These are phyloP conservation scores for Pterocles burchelli DNA, from an alignment of 2,113 vertebrate species.

Conservation along the genomic window DNA sequence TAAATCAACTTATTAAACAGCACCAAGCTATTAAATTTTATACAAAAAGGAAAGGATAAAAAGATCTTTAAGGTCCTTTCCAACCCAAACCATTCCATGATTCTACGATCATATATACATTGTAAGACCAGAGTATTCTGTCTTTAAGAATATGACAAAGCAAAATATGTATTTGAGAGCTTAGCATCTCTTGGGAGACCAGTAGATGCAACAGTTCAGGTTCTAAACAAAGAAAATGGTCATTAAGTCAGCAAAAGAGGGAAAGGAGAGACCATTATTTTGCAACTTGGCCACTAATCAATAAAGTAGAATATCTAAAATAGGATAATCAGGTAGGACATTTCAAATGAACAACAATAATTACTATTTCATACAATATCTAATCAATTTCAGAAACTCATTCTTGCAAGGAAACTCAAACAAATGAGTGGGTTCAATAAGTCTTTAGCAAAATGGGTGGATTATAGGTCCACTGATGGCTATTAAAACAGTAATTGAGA, in stretches of 20 bases:
- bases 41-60: neutral
- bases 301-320: slow-evolving; percentile 16
- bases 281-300: slow-evolving; percentile 3
- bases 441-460: slow-evolving; percentile 1
- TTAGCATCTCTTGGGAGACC: neutral
- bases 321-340: neutral
- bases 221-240: neutral
- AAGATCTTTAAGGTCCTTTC: neutral
- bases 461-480: slow-evolving; percentile 27
- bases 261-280: neutral
- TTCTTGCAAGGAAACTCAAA: neutral
- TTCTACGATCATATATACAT: neutral
- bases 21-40: slow-evolving; percentile 7
- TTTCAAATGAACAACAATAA: slow-evolving; percentile 48
- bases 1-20: neutral
- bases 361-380: slow-evolving; percentile 14
- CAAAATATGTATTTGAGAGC: neutral
- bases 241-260: neutral
- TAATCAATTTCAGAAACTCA: slow-evolving; percentile 45
- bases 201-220: neutral
- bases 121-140: neutral
- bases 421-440: neutral
- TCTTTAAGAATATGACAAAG: neutral
- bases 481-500: slow-evolving; percentile 35
- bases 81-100: no score